Evolutionary conservation across 2,888 invertebrate species (phyloP), one percentile per base, ranked within the genome.

Genomic region (Euplexia lucipara): DNA sequence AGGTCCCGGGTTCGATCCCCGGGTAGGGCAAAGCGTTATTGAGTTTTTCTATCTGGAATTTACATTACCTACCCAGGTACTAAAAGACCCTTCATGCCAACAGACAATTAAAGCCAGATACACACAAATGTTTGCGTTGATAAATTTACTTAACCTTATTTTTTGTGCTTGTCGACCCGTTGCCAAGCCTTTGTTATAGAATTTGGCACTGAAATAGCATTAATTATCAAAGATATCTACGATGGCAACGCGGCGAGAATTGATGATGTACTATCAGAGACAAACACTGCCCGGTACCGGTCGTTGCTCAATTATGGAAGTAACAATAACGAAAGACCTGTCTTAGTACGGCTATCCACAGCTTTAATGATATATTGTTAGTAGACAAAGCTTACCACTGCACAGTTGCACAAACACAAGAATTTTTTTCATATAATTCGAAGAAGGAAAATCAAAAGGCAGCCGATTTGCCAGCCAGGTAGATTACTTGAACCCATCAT

Each of bases 141-240:
- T 68, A 63, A 81, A 78, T 81, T 69, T 32, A 62, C 66, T 58
- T 56, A 62, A 52, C 64, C 67, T 60, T 69, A 60, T 78, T 79
- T 79, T 79, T 80, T 77, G 78, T 41, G 37, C 32, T 41, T 78
- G 69, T 66, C 41, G 54, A 30, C 35, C 45, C 39, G 14, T 22
- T 41, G 70, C 61, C 64, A 76, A 66, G 59, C 64, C 51, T 73
- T 81, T 80, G 82, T 78, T 75, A 68, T 63, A 73, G 70, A 47
- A 51, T 63, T 73, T 79, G 79, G 73, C 73, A 73, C 64, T 42
- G 54, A 68, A 82, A 62, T 63, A 66, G 57, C 52, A 81, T 79
- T 81, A 69, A 79, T 73, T 73, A 75, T 69, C 60, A 56, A 71
- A 56, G 47, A 67, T 63, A 47, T 56, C 62, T 60, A 41, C 60